These are phyloP conservation scores for Casuarius casuarius DNA, from an alignment of 2,113 vertebrate species.

Conservation along the genomic window DNA sequence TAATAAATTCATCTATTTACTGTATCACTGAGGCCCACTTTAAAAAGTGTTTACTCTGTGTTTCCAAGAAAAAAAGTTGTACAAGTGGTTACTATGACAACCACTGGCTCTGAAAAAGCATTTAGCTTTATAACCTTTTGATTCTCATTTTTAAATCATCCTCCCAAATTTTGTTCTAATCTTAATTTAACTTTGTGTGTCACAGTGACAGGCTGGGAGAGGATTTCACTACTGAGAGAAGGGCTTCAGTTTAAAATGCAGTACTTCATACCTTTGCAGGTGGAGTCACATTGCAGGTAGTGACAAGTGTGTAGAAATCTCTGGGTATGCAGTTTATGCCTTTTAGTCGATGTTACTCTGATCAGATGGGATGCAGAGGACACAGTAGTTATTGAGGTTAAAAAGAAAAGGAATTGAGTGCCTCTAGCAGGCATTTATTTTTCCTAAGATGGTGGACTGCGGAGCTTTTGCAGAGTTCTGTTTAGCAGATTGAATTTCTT, in stretches of 20 bases:
- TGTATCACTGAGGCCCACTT: slow-evolving; percentile 47
- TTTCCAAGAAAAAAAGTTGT: slow-evolving; percentile 56
- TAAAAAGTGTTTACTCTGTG: slow-evolving; percentile 46
- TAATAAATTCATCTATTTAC: slow-evolving; percentile 66
- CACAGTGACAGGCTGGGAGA: background rate
- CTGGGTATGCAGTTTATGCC: background rate
- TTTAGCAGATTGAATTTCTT: background rate
- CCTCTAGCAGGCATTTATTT: background rate
- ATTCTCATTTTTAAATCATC: slow-evolving; percentile 39
- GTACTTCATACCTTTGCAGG: background rate
- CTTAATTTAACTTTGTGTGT: background rate
- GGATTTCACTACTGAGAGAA: background rate
- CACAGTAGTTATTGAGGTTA: background rate
- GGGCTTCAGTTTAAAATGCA: background rate
- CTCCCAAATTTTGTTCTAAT: slow-evolving; percentile 41
- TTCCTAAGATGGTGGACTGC: background rate
- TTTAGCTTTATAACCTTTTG: slow-evolving; percentile 56
- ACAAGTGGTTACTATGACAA: slow-evolving; percentile 30
- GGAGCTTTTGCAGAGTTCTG: background rate
- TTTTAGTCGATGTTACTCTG: background rate
- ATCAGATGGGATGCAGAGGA: background rate
- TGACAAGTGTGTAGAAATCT: background rate
- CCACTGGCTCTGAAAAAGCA: slow-evolving; percentile 26
- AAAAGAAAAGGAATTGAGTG: background rate
- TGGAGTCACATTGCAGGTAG: background rate